Evolutionary conservation across 1,140 invertebrate species (phyloP).

Genomic region (Lineus longissimus): DNA sequence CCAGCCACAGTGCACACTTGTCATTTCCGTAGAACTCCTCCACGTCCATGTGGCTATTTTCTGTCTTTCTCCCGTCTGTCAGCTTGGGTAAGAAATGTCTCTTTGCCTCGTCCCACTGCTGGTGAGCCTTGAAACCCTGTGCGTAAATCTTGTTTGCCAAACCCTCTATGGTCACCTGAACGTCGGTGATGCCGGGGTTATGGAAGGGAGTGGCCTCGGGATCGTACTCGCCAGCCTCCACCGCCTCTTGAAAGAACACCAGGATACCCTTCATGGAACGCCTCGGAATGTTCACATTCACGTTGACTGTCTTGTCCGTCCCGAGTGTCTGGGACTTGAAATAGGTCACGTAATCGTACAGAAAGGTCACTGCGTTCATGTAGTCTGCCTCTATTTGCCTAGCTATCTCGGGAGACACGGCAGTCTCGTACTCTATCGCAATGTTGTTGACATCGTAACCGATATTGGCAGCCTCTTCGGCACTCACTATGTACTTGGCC

Average conservation of each 20-base stretch:
- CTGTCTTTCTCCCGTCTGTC: background rate
- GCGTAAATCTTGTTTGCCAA: conserved; percentile 22
- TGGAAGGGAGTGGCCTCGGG: conserved; percentile 6
- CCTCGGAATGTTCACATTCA: conserved; percentile 23
- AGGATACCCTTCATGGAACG: conserved; percentile 23
- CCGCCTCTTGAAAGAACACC: conserved; percentile 20
- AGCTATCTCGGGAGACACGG: conserved; percentile 11
- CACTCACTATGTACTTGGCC: conserved; percentile 9
- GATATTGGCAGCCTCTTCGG: conserved; percentile 1
- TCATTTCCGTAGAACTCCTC: conserved; percentile 3
- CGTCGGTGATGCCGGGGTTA: conserved; percentile 19
- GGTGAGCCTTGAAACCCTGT: conserved; percentile 20
- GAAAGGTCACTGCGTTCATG: background rate
- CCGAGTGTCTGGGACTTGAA: conserved; percentile 14
- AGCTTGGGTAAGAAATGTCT: background rate
- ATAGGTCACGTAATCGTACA: conserved; percentile 12
- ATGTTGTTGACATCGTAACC: conserved; percentile 18
- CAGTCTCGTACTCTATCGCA: conserved; percentile 19
- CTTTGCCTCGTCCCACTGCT: conserved; percentile 18
- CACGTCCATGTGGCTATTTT: background rate
- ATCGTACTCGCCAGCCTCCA: background rate
- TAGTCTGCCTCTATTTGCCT: conserved; percentile 10
- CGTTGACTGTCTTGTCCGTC: conserved; percentile 17
- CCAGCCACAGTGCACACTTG: conserved; percentile 21
- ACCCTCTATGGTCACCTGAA: conserved; percentile 19